These are phyloP conservation scores for Oreochromis tanganicae DNA, from an alignment of 2,113 vertebrate species.

Conservation along the genomic window DNA sequence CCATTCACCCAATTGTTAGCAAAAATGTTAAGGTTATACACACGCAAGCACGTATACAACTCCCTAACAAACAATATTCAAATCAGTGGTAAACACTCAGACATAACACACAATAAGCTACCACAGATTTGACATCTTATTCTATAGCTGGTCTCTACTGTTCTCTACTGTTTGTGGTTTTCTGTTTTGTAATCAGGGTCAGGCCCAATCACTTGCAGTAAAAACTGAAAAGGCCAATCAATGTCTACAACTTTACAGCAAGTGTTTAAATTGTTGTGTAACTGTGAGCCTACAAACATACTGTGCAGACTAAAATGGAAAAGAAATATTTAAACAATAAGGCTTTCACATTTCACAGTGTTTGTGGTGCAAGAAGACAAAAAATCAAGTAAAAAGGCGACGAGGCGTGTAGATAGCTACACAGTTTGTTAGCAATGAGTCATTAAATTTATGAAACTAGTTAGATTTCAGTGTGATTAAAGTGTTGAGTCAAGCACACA, in stretches of 20 bases:
- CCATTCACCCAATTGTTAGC: neutral
- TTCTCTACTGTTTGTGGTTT: neutral
- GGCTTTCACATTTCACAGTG: neutral
- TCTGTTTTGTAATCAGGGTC: neutral
- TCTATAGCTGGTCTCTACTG: neutral
- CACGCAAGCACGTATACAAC: neutral
- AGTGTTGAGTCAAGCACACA: neutral
- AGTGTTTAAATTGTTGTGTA: neutral
- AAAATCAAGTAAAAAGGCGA: neutral
- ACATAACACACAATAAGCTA: neutral
- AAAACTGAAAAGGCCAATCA: neutral
- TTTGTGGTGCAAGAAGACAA: neutral
- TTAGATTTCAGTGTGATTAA: neutral
- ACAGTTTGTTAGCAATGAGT: neutral
- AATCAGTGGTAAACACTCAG: neutral
- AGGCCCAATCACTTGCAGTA: neutral
- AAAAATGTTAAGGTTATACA: fast-evolving
- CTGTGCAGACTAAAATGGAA: fast-evolving
- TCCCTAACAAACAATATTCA: neutral
- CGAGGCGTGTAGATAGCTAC: neutral
- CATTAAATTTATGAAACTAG: neutral
- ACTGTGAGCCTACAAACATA: neutral
- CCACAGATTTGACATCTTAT: neutral
- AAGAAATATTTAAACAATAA: neutral
- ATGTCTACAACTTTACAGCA: neutral